These are phyloP conservation scores for Automeris io DNA, from an alignment of 2,888 invertebrate species.

Conservation along the genomic window DNA sequence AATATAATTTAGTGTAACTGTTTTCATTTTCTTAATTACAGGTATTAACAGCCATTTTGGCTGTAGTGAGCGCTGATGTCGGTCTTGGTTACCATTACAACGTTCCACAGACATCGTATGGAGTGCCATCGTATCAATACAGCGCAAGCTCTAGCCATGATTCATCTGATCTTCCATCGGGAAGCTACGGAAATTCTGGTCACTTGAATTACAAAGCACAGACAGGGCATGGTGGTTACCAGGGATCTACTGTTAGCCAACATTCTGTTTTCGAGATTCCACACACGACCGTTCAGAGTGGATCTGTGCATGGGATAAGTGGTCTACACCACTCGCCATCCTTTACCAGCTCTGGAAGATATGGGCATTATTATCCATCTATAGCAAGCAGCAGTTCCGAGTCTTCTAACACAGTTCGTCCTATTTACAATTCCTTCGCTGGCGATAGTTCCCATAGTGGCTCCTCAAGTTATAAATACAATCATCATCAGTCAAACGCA, in stretches of 20 bases:
- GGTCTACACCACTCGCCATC: background rate
- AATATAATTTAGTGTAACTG: constrained; percentile 3
- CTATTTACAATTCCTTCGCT: background rate
- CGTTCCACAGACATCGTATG: constrained; percentile 58
- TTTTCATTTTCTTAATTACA: constrained; percentile 30
- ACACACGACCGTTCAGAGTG: constrained; percentile 10
- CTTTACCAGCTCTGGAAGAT: constrained; percentile 3
- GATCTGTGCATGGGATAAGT: constrained; percentile 6
- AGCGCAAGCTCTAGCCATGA: constrained; percentile 26
- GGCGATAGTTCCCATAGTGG: constrained; percentile 2
- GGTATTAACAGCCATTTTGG: constrained; percentile 41
- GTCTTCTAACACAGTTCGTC: background rate
- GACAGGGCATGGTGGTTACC: constrained; percentile 16
- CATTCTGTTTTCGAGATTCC: constrained; percentile 17
- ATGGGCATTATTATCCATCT: constrained; percentile 13
- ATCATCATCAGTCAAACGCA: constrained; percentile 25
- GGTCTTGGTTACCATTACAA: constrained; percentile 59
- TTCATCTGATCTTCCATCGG: constrained; percentile 8
- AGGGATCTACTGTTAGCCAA: constrained; percentile 13
- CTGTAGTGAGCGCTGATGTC: constrained; percentile 49
- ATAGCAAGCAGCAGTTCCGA: constrained; percentile 4
- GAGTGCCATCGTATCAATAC: constrained; percentile 45
- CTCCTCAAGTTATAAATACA: constrained; percentile 9
- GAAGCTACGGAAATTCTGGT: background rate
- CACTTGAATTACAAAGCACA: constrained; percentile 5